Evolutionary conservation across 2,888 invertebrate genomes (phyloP), one percentile per base, ranked within the genome.

Genomic region (Stenotaenia linearis): DNA sequence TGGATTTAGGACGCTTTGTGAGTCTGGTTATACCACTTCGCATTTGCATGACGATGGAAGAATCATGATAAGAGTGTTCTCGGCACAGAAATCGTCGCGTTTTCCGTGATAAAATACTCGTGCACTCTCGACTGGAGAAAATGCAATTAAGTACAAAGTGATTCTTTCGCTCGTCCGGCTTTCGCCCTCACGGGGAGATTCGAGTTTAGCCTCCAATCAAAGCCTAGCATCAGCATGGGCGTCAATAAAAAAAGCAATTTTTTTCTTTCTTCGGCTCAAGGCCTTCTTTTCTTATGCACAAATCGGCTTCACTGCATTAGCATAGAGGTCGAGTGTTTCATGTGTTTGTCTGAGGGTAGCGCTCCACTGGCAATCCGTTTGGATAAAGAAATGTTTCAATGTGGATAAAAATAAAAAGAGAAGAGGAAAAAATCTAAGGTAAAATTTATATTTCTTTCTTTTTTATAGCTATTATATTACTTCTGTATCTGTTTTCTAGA

Each of bases 381-480:
- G 56, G 56, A 56, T 56, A 56, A 56, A 56, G 56, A 56, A 56
- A 56, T 56, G 56, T 56, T 56, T 56, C 56, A 56, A 56, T 56
- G 56, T 56, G 56, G 56, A 56, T 56, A 21, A 56, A 56, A 56
- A 56, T 56, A 56, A 56, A 56, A 18, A 56, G n/a, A n/a, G n/a
- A n/a, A n/a, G n/a, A 12, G 7, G 12, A 40, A 56, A 56, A 56
- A 56, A 56, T 56, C 23, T 56, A 56, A 56, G 56, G 56, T 56
- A 23, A 23, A 56, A 56, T 56, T 56, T 56, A 56, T 56, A 56
- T 56, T 56, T 56, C 23, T 56, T 40, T 15, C 56, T 23, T 56
- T 21, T 21, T 56, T 56, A 56, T 18, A 56, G 9, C 5, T 21
- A 56, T 56, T 56, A 21, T 56, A 18, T 56, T 56, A 56, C 21